Evolutionary conservation across 2,113 vertebrate species (phyloP).

Genomic region (Procavia capensis): DNA sequence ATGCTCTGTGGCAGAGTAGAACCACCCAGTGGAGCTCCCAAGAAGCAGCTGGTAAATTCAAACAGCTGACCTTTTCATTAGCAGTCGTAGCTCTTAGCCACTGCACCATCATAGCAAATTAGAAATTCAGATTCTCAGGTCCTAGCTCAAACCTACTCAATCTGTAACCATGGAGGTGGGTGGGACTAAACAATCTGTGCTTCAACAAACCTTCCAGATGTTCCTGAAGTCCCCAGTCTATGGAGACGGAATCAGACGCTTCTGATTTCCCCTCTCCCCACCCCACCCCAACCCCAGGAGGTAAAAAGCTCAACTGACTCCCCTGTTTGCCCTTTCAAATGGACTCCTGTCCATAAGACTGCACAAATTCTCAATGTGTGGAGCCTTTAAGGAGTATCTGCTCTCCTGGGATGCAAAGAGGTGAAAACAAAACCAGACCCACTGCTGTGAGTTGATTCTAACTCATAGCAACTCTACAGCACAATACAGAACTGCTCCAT

Average conservation of each 20-base stretch:
- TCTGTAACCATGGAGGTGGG: not conserved
- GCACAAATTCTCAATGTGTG: not conserved
- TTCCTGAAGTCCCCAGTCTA: not conserved
- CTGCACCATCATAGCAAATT: too few species aligned
- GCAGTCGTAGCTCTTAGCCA: too few species aligned
- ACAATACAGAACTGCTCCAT: too few species aligned
- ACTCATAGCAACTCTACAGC: too few species aligned
- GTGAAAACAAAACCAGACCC: too few species aligned
- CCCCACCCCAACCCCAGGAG: not conserved
- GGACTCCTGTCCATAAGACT: not conserved
- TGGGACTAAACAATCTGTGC: too few species aligned
- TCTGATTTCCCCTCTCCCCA: not conserved
- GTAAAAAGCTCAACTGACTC: not conserved
- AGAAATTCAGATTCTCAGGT: not conserved
- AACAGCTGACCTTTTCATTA: too few species aligned
- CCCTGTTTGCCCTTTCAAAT: not conserved
- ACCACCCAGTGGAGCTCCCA: too few species aligned
- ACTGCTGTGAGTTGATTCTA: too few species aligned
- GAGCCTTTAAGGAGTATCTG: not conserved
- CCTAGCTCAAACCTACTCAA: not conserved
- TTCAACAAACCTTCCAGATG: not conserved
- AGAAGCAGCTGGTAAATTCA: too few species aligned
- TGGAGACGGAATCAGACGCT: not conserved
- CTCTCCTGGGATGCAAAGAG: not conserved
- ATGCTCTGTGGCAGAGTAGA: too few species aligned